Evolutionary conservation across 2,888 invertebrate species (phyloP).

Genomic region (Pristionchus fissidentatus): DNA sequence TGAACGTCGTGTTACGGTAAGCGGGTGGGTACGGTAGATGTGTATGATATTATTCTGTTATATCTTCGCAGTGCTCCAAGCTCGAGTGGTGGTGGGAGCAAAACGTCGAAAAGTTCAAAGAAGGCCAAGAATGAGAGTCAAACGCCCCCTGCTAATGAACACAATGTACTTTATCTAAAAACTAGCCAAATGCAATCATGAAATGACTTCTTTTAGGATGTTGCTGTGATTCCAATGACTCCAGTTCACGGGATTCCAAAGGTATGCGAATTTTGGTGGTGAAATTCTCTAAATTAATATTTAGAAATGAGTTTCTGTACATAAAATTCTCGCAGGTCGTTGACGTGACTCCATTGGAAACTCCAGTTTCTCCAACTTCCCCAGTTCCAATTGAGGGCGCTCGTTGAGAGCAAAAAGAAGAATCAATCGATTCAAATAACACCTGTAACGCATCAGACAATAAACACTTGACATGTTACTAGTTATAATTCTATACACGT

Average conservation of each 20-base stretch:
- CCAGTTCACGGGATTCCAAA: background rate
- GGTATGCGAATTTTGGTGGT: too few species aligned
- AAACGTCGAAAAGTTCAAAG: constrained; percentile 15
- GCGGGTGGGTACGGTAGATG: too few species aligned
- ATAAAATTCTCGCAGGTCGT: background rate
- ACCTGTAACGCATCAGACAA: constrained; percentile 7
- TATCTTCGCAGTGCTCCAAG: too few species aligned
- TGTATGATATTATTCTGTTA: too few species aligned
- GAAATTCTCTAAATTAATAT: too few species aligned
- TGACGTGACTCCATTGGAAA: background rate
- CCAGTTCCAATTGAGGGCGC: too few species aligned
- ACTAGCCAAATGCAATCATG: too few species aligned
- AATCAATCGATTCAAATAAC: background rate
- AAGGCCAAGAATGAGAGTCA: background rate
- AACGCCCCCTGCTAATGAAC: background rate
- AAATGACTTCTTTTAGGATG: background rate
- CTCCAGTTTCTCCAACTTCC: background rate
- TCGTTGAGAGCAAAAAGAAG: too few species aligned
- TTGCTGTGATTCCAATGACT: background rate
- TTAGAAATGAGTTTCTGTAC: background rate
- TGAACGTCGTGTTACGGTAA: too few species aligned
- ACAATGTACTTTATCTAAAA: background rate
- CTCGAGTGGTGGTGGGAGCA: too few species aligned
- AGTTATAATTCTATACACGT: background rate
- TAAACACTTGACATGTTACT: constrained; percentile 31